Evolutionary conservation across 2,113 vertebrate genomes (phyloP).

Genomic region (Astur gentilis): DNA sequence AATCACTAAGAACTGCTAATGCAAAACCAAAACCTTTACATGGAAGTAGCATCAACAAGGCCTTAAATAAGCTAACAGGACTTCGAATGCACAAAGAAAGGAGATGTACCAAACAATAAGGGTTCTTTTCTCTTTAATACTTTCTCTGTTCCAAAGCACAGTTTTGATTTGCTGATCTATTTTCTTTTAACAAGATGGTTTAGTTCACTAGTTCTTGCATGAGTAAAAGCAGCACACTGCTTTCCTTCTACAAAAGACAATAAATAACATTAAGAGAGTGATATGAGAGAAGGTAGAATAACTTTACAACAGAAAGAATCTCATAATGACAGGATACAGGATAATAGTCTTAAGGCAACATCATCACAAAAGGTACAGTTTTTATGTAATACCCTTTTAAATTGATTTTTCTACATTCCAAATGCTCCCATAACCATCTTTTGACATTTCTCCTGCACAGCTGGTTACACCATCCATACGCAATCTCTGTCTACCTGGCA

Average conservation of each 20-base stretch:
- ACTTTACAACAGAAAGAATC: not conserved
- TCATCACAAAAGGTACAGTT: not conserved
- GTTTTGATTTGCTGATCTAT: not conserved
- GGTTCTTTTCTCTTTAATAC: not conserved
- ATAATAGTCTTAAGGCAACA: not conserved
- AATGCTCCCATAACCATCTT: constrained; percentile 19
- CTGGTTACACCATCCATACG: not conserved
- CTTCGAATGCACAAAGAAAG: not conserved
- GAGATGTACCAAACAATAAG: not conserved
- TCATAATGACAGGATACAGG: not conserved
- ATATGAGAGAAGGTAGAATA: not conserved
- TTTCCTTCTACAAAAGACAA: not conserved
- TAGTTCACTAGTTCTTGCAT: not conserved
- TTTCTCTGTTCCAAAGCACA: not conserved
- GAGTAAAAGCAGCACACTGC: not conserved
- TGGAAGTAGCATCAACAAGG: not conserved
- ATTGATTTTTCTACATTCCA: constrained; percentile 15
- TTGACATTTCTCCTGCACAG: constrained; percentile 7
- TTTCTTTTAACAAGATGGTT: constrained; percentile 2
- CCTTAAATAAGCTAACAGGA: not conserved
- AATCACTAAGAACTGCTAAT: not conserved
- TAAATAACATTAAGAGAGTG: constrained; percentile 7
- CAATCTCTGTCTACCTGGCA: not conserved
- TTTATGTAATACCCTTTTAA: not conserved
- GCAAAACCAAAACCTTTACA: not conserved